These are phyloP conservation scores for Cryptoblepharus egeriae DNA, from an alignment of 2,797 vertebrate species.

Conservation along the genomic window DNA sequence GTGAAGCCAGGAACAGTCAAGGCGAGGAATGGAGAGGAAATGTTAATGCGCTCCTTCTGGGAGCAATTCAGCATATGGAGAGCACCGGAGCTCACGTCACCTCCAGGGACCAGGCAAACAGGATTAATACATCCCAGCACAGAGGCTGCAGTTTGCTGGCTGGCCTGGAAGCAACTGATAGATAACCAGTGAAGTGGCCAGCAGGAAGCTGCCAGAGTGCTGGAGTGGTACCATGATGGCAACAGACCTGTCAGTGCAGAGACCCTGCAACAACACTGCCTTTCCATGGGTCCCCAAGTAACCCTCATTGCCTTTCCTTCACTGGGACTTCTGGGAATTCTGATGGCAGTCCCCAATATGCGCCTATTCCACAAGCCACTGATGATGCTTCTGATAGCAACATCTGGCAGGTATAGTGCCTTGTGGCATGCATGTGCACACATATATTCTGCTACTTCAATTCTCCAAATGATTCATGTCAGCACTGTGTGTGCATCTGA, in stretches of 20 bases:
- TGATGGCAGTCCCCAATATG: background rate
- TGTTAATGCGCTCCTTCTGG: background rate
- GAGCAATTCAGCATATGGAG: slow-evolving; percentile 33
- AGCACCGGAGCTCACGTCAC: background rate
- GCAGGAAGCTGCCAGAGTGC: background rate
- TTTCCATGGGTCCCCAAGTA: background rate
- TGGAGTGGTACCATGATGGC: too few relatives aligned
- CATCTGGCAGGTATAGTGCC: rapidly evolving
- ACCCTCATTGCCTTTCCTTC: background rate
- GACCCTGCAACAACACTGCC: background rate
- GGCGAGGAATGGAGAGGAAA: rapidly evolving
- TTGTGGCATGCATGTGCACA: background rate
- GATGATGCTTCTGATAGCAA: background rate
- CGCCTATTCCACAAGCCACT: rapidly evolving
- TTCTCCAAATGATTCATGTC: rapidly evolving
- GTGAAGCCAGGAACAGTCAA: background rate
- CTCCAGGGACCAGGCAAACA: slow-evolving; percentile 13
- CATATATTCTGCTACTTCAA: rapidly evolving
- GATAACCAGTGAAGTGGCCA: background rate
- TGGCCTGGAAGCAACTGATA: background rate
- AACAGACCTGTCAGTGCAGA: too few relatives aligned
- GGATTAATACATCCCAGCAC: slow-evolving; percentile 37
- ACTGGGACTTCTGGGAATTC: background rate
- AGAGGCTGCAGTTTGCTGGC: slow-evolving; percentile 34
- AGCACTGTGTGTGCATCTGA: background rate